Conservation (phyloP, 1,140 invertebrate species). For the Nasonia longicornis region DNA sequence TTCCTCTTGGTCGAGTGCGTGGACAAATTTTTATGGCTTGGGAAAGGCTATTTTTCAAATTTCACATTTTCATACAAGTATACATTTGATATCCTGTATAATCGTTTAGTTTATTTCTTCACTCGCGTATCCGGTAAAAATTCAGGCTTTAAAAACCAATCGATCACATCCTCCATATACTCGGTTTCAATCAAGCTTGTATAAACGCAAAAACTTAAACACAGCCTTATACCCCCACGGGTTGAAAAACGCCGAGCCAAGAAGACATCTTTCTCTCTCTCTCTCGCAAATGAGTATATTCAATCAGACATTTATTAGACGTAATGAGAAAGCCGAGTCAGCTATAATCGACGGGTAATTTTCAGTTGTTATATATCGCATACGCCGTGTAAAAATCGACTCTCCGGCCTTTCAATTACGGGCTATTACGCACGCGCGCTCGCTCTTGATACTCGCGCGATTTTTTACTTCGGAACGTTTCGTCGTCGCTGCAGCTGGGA, state of each 20-base stretch:
- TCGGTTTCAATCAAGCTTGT: neutral
- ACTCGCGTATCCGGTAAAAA: neutral
- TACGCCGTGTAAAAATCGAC: neutral
- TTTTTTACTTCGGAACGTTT: slow-evolving; percentile 44
- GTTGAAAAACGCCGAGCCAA: neutral
- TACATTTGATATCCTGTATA: too few relatives aligned
- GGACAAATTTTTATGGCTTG: too few relatives aligned
- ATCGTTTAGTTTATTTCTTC: too few relatives aligned
- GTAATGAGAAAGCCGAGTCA: slow-evolving; percentile 18
- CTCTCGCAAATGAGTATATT: slow-evolving; percentile 13
- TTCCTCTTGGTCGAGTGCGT: too few relatives aligned
- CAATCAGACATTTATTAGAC: slow-evolving; percentile 38
- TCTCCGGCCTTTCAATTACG: slow-evolving; percentile 55
- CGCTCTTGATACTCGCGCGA: slow-evolving; percentile 46
- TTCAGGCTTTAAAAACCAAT: neutral
- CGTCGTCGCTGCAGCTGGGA: slow-evolving; percentile 35
- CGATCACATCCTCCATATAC: neutral
- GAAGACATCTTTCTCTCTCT: neutral
- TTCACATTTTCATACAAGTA: too few relatives aligned
- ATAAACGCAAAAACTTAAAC: neutral
- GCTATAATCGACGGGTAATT: slow-evolving; percentile 31
- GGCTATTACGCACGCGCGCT: slow-evolving; percentile 53
- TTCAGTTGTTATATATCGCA: slow-evolving; percentile 26
- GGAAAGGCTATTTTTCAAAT: too few relatives aligned
- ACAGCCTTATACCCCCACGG: neutral